Evolutionary conservation across 2,797 vertebrate species (phyloP), one percentile per base, ranked within the genome.

Genomic region (Lacerta agilis): DNA sequence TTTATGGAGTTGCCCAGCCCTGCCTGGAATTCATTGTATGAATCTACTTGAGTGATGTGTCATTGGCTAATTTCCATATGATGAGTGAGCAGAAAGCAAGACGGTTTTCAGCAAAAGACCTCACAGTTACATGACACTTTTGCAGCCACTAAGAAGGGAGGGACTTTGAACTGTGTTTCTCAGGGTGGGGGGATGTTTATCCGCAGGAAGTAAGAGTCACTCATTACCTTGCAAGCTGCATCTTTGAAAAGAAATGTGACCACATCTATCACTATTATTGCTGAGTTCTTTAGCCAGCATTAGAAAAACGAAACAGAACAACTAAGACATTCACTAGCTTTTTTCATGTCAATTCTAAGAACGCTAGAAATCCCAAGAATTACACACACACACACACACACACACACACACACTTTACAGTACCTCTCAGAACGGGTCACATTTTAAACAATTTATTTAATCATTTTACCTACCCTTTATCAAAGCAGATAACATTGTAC

Each of bases 161-260:
- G 36, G 69, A 17, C 61, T 85, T 73, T 81, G 78, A 66, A 64
- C 11, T 10, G 8, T 88, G 77, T 72, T 88, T 85, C 76, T 88
- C 67, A 88, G 36, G 75, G 71, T 64, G 27, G 75, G 23, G 36
- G 79, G 7, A 79, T 58, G 86, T 25, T n/a, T 49, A 76, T 69
- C n/a, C 45, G 33, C 88, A 86, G 88, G 88, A 89, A 89, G 33
- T 8, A 76, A 85, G 78, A 81, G 49, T 69, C 33, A 81, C 71
- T 66, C 13, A 64, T 80, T 85, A 73, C 78, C 7, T 33, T 81
- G 41, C 79, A 77, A 86, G 36, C 71, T 36, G 18, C 23, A 27
- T 9, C 61, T 81, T 55, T 89, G 83, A 67, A 72, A 89, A 86
- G 88, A 89, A 89, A 89, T 89, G 78, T 80, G 69, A 89, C 88